Conservation (phyloP, 2,113 vertebrate species). For the Psettodes erumei region DNA sequence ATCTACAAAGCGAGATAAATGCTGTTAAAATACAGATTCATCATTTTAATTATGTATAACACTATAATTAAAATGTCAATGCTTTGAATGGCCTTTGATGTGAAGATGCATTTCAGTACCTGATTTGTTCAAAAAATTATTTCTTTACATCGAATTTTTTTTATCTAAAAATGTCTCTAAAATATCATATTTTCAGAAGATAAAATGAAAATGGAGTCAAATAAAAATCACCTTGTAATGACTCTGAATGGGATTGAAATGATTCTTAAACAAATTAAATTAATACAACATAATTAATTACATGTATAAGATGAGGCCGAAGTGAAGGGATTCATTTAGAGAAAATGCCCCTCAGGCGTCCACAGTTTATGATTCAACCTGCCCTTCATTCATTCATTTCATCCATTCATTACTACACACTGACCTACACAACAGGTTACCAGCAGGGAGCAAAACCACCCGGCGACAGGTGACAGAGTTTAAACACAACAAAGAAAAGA, state of each 20-base stretch:
- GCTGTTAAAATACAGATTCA: not conserved
- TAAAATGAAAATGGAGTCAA: not conserved
- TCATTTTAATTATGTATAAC: not conserved
- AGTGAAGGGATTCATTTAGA: not conserved
- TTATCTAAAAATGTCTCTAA: not conserved
- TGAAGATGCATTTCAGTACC: too few species aligned
- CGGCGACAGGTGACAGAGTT: not conserved
- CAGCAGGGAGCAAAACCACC: not conserved
- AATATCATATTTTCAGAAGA: too few species aligned
- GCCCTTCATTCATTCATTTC: not conserved
- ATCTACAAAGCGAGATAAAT: not conserved
- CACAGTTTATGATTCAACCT: not conserved
- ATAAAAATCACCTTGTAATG: not conserved
- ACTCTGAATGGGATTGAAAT: too few species aligned
- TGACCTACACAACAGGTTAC: not conserved
- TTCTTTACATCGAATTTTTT: not conserved
- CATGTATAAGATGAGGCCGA: too few species aligned
- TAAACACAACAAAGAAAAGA: not conserved
- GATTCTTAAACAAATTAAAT: too few species aligned
- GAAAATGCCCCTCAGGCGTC: not conserved
- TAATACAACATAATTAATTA: too few species aligned
- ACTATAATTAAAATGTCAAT: too few species aligned
- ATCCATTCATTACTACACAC: not conserved
- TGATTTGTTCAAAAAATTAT: not conserved
- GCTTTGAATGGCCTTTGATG: too few species aligned